Evolutionary conservation across 2,888 invertebrate genomes (phyloP), one percentile per base, ranked within the genome.

Genomic region (Agonopterix alstromeriana): DNA sequence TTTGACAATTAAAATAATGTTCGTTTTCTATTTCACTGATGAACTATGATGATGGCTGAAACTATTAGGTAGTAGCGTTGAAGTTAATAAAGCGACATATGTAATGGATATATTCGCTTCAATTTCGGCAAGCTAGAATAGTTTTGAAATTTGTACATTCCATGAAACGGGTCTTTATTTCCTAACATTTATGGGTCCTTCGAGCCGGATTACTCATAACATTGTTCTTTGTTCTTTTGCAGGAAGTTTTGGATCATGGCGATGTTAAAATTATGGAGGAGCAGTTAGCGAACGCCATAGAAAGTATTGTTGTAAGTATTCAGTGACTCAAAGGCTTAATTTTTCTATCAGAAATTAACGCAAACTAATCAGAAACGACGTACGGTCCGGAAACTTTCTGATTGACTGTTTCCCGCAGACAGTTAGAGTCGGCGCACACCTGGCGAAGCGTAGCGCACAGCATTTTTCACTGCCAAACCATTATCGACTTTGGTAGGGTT

Each of bases 211-310:
- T n/a, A 38, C 4, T n/a, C 1, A 38, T 3, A 38, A 38, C 10
- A 9, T 38, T 38, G 9, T 38, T 36, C 8, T 10, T 36, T 41
- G 10, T 11, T 11, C 10, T 36, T 52, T 77, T 73, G 1, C 77
- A 88, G 88, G 88, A 88, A 80, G 88, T 88, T 50, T 61, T 88
- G 61, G 87, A 86, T 60, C 88, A 88, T 56, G 84, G 87, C 46
- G 88, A 88, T 63, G 88, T 88, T 51, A 88, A 88, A 65, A 85
- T 88, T 52, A 88, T 88, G 88, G 88, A 88, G 67, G 88, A 88
- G 61, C 88, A 88, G 63, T 70, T 88, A 70, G 88, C 88, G 57
- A 87, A 83, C 66, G 88, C 88, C 63, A 88, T 88, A 54, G 88
- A 88, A 77, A 88, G 85, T 82, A 88, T 88, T 79, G 88, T 88